These are phyloP conservation scores for Lamprologus tigripictilis DNA, from an alignment of 2,113 vertebrate species.

Conservation along the genomic window DNA sequence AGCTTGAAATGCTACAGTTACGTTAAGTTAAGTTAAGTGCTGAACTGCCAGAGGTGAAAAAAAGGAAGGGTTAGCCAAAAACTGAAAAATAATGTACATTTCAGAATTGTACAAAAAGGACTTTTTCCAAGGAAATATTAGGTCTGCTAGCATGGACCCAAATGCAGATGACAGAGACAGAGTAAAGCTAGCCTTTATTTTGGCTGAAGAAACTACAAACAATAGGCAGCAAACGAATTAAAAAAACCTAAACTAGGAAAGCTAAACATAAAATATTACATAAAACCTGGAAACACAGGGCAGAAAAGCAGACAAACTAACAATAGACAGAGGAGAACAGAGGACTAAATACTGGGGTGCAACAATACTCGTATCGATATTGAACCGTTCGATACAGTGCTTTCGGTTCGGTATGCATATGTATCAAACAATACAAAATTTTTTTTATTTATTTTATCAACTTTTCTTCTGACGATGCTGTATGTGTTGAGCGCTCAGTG, in stretches of 20 bases:
- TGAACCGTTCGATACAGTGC: neutral
- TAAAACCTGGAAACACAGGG: neutral
- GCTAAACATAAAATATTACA: neutral
- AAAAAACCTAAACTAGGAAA: neutral
- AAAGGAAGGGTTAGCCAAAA: neutral
- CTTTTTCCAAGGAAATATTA: neutral
- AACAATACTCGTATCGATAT: neutral
- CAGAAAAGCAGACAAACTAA: neutral
- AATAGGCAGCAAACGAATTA: neutral
- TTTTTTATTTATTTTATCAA: neutral
- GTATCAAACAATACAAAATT: fast-evolving
- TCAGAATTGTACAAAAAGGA: neutral
- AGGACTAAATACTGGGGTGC: neutral
- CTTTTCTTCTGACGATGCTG: neutral
- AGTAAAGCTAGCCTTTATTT: neutral
- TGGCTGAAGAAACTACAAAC: neutral
- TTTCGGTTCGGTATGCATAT: neutral
- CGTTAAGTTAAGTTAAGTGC: neutral
- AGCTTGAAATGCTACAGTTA: neutral
- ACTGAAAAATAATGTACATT: neutral
- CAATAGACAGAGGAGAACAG: neutral
- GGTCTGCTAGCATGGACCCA: neutral
- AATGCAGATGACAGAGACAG: neutral
- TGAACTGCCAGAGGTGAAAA: neutral
- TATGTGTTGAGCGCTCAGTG: neutral